Conservation (phyloP, 2,113 vertebrate species). For the Tetrao urogallus region DNA sequence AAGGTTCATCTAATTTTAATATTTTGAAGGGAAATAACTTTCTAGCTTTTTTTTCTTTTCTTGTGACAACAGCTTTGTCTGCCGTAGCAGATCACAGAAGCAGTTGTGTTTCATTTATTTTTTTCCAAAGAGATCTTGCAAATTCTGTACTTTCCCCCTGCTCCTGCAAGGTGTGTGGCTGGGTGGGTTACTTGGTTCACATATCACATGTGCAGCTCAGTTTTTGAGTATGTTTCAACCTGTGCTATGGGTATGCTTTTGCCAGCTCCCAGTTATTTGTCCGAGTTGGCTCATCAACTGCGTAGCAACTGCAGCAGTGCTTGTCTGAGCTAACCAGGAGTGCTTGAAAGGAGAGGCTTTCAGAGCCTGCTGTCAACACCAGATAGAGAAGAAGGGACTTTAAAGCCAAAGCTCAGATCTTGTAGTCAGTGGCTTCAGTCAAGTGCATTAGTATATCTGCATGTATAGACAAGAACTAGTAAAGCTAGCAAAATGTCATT, state of each 20-base stretch:
- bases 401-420: background rate
- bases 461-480: background rate
- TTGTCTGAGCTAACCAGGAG: background rate
- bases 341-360: background rate
- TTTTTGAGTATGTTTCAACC: background rate
- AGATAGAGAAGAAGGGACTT: background rate
- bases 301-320: fast-evolving
- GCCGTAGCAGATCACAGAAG: background rate
- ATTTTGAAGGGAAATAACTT: background rate
- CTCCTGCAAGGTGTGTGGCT: background rate
- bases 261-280: background rate
- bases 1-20: conserved; percentile 37
- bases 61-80: conserved; percentile 4
- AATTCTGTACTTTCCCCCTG: background rate
- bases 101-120: background rate
- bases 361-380: background rate
- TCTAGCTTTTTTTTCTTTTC: background rate
- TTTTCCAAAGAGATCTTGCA: background rate
- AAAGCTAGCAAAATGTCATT: background rate
- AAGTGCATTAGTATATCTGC: background rate
- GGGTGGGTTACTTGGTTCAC: background rate
- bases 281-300: background rate
- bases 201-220: background rate
- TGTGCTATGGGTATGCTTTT: background rate
- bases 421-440: background rate